phyloP scores from a whole-genome alignment of 2,888 invertebrate species.

The Ariolimax columbianus region DNA sequence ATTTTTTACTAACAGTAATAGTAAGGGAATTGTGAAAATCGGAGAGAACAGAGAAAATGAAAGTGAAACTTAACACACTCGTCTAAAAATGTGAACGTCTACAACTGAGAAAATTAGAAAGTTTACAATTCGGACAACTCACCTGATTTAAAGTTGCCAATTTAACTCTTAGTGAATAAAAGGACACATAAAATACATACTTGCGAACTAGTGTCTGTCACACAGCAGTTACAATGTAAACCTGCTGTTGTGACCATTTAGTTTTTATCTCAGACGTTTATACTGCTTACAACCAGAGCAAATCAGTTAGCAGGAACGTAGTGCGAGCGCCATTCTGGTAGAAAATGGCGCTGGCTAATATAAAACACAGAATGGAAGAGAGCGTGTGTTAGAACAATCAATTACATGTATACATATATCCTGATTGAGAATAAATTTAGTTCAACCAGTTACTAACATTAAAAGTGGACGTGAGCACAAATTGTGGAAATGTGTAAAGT shows the following conservation, averaged over 20 bases:
- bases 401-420: background rate
- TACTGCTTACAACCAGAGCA: background rate
- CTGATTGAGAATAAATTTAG: background rate
- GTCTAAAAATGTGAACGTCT: too few relatives aligned
- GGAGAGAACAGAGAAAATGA: too few relatives aligned
- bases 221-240: background rate
- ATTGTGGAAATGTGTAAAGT: background rate
- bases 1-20: too few relatives aligned
- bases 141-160: too few relatives aligned
- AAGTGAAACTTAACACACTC: too few relatives aligned
- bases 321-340: slow-evolving; percentile 10
- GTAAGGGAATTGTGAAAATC: too few relatives aligned
- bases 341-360: slow-evolving; percentile 19
- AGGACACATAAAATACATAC: background rate
- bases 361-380: background rate
- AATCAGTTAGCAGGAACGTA: background rate
- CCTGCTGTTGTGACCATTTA: background rate
- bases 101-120: too few relatives aligned
- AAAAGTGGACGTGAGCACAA: too few relatives aligned
- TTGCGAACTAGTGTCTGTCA: background rate
- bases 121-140: too few relatives aligned
- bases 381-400: background rate
- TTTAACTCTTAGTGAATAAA: too few relatives aligned
- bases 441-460: background rate
- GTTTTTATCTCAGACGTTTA: background rate